Evolutionary conservation across 2,113 vertebrate genomes (phyloP).

Genomic region (Maccullochella peelii): DNA sequence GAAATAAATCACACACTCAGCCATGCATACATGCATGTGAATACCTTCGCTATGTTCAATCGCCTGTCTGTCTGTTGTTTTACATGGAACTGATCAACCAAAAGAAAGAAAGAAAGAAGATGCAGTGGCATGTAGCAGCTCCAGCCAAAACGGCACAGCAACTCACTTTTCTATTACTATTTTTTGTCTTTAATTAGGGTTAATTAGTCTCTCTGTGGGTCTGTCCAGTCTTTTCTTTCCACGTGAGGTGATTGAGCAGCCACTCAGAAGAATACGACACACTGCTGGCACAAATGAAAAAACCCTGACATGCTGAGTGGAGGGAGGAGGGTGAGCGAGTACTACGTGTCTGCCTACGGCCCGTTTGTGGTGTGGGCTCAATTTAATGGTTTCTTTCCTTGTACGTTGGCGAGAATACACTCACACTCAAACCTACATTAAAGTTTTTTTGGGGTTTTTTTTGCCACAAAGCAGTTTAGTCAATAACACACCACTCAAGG

Average conservation of each 20-base stretch:
- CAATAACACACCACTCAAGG: conserved; percentile 42
- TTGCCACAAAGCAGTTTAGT: conserved; percentile 55
- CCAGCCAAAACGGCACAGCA: conserved; percentile 35
- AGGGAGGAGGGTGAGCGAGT: background rate
- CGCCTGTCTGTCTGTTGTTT: too few species aligned
- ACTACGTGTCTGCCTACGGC: background rate
- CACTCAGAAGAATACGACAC: conserved; percentile 35
- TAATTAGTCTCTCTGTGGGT: conserved; percentile 69
- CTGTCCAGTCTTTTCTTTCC: conserved; percentile 62
- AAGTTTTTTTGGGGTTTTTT: too few species aligned
- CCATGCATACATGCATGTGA: too few species aligned
- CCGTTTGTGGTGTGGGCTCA: conserved; percentile 1
- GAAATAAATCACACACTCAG: background rate
- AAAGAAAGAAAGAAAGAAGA: conserved; percentile 5
- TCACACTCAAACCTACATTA: conserved; percentile 7
- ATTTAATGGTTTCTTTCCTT: conserved; percentile 26
- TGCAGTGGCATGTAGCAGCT: conserved; percentile 5
- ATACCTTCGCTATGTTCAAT: too few species aligned
- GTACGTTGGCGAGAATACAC: background rate
- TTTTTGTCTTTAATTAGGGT: conserved; percentile 73
- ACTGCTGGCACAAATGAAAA: conserved; percentile 54
- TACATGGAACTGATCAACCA: too few species aligned
- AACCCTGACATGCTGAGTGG: conserved; percentile 2
- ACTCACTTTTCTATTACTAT: conserved; percentile 43
- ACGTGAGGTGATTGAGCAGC: conserved; percentile 49